Conservation (phyloP, 2,888 invertebrate species). For the Tinea trinotella region DNA sequence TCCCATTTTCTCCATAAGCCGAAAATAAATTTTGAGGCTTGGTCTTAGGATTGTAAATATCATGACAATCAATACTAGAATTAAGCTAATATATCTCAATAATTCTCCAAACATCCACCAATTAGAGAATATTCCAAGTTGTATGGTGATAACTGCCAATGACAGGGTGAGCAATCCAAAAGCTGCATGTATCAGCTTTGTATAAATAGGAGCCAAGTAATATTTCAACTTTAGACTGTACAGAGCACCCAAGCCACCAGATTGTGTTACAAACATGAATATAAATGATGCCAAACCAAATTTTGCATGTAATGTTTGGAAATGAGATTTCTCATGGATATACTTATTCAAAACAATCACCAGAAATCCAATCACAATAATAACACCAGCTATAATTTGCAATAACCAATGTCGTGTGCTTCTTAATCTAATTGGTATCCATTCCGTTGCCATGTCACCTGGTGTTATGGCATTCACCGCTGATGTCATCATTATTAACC, state of each 20-base stretch:
- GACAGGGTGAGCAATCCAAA: slow-evolving; percentile 53
- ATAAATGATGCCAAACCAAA: slow-evolving; percentile 57
- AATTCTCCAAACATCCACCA: slow-evolving; percentile 59
- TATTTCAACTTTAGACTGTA: slow-evolving; percentile 59
- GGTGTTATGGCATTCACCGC: slow-evolving; percentile 63
- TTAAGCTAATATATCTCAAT: slow-evolving; percentile 43
- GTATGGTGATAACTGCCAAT: slow-evolving; percentile 52
- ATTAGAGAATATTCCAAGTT: slow-evolving; percentile 47
- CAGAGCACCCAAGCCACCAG: slow-evolving; percentile 57
- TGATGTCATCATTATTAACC: slow-evolving; percentile 60
- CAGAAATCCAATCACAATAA: slow-evolving; percentile 48
- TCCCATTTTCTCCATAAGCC: slow-evolving; percentile 57
- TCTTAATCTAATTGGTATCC: slow-evolving; percentile 62
- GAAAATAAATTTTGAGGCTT: slow-evolving; percentile 57
- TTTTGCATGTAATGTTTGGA: slow-evolving; percentile 50
- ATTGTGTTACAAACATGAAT: slow-evolving; percentile 50
- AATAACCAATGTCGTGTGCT: slow-evolving; percentile 66
- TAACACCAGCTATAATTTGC: slow-evolving; percentile 42
- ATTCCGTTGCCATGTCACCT: slow-evolving; percentile 64
- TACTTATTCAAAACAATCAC: slow-evolving; percentile 58
- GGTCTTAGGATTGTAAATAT: slow-evolving; percentile 56
- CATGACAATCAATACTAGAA: slow-evolving; percentile 46
- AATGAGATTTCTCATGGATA: slow-evolving; percentile 43
- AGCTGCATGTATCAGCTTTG: slow-evolving; percentile 56
- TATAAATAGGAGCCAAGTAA: slow-evolving; percentile 58